Percentiles rank a stretch among this genome's conserved stretches.
Evolutionary conservation across 2,888 invertebrate species (phyloP).

Genomic region (Chaetoderma sp.): DNA sequence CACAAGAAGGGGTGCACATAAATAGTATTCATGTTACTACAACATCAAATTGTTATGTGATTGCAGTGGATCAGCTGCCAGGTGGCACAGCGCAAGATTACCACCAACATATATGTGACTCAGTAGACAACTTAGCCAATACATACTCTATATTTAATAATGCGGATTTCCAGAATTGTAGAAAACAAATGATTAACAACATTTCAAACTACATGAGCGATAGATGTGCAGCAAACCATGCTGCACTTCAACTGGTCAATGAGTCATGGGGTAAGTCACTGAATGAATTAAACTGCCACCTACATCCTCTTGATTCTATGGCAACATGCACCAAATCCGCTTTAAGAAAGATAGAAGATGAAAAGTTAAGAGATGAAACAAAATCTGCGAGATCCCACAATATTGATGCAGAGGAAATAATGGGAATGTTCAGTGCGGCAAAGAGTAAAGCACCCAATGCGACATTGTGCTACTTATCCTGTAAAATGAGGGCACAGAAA

Average conservation of each 20-base stretch:
- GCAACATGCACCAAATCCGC: slow-evolving; percentile 17
- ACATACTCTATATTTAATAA: slow-evolving; percentile 12
- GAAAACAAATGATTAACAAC: slow-evolving; percentile 18
- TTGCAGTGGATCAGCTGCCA: slow-evolving; percentile 31
- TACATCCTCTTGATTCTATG: slow-evolving; percentile 17
- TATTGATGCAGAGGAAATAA: no score
- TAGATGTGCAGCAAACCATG: slow-evolving; percentile 27
- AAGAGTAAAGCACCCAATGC: no score
- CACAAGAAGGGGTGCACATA: slow-evolving; percentile 33
- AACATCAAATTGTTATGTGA: slow-evolving; percentile 8
- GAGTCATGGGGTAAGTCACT: slow-evolving; percentile 18
- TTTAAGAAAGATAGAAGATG: slow-evolving; percentile 16
- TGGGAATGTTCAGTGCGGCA: no score
- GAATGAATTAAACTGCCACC: slow-evolving; percentile 31
- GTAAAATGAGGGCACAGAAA: no score
- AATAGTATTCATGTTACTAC: slow-evolving; percentile 32
- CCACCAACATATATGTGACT: slow-evolving; percentile 16
- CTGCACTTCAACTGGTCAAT: not conserved
- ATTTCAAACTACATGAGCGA: slow-evolving; percentile 31
- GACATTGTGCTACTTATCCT: no score
- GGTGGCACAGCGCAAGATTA: slow-evolving; percentile 37
- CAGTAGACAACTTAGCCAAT: slow-evolving; percentile 20
- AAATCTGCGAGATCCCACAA: no score
- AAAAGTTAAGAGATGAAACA: no score
- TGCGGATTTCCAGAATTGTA: not conserved